These are phyloP conservation scores for Chamaea fasciata DNA, from an alignment of 2,113 vertebrate genomes.

Conservation along the genomic window DNA sequence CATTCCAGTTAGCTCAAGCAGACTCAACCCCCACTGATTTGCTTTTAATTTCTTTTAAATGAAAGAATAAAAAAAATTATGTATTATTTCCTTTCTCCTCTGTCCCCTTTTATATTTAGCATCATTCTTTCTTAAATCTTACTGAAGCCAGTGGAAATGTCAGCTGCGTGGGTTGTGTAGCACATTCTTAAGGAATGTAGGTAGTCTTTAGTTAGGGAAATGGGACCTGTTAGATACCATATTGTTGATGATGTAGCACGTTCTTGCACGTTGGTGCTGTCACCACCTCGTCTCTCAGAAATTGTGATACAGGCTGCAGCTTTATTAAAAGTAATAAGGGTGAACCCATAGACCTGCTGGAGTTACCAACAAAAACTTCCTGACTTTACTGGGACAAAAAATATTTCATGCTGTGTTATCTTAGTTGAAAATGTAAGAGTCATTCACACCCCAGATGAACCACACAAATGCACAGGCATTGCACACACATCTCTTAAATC, in stretches of 20 bases:
- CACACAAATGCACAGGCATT: not conserved
- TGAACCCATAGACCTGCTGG: not conserved
- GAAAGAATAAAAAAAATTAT: not conserved
- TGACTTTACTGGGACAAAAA: not conserved
- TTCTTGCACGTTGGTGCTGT: not conserved
- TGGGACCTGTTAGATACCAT: not conserved
- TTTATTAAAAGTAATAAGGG: not conserved
- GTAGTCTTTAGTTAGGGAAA: not conserved
- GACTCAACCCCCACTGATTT: not conserved
- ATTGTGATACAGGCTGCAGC: not conserved
- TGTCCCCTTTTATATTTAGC: not conserved
- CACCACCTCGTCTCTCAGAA: not conserved
- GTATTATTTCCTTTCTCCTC: not conserved
- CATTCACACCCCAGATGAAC: not conserved
- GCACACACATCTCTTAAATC: not conserved
- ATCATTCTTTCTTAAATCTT: not conserved
- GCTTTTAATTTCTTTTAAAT: not conserved
- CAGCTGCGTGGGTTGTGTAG: rapidly evolving
- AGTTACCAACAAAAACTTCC: not conserved
- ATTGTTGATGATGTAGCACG: not conserved
- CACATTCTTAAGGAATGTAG: not conserved
- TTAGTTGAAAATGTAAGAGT: not conserved
- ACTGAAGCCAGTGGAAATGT: not conserved
- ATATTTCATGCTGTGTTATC: not conserved
- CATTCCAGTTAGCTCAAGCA: not conserved